Percentiles rank a stretch among this genome's conserved stretches.
These are phyloP conservation scores for Meloidogyne exigua DNA, from an alignment of 1,140 invertebrate genomes.

Conservation along the genomic window DNA sequence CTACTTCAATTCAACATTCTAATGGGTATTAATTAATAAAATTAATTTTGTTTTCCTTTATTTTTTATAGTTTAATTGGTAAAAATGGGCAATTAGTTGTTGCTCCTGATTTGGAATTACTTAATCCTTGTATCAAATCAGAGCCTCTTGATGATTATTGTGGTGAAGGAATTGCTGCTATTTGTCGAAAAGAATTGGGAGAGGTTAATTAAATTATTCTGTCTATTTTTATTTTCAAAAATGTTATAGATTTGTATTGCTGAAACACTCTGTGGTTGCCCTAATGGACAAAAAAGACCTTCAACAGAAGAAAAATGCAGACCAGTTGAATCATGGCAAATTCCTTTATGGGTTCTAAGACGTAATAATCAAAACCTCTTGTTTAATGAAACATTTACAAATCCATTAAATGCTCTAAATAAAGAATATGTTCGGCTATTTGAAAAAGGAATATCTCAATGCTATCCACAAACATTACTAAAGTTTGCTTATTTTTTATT, in stretches of 20 bases:
- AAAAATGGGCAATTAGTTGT: slow-evolving; percentile 52
- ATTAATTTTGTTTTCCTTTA: not conserved
- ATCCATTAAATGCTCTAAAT: slow-evolving; percentile 54
- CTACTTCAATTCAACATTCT: slow-evolving; percentile 46
- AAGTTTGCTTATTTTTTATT: slow-evolving; percentile 30
- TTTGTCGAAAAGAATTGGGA: slow-evolving; percentile 52
- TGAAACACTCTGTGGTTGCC: slow-evolving; percentile 56
- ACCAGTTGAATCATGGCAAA: slow-evolving; percentile 55
- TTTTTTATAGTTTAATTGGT: slow-evolving; percentile 48
- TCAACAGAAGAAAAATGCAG: slow-evolving; percentile 47
- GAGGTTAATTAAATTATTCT: too few species aligned
- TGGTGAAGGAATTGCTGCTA: slow-evolving; percentile 32
- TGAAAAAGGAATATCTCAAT: slow-evolving; percentile 54
- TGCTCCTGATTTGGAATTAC: slow-evolving; percentile 54
- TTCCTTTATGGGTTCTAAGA: slow-evolving; percentile 59
- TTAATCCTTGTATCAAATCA: slow-evolving; percentile 56
- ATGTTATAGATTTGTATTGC: slow-evolving; percentile 55
- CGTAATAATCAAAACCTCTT: slow-evolving; percentile 48
- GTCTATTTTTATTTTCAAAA: not conserved
- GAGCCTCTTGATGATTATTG: slow-evolving; percentile 51
- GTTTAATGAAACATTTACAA: slow-evolving; percentile 59
- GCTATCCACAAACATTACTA: slow-evolving; percentile 59
- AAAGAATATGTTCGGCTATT: slow-evolving; percentile 56
- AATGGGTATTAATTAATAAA: slow-evolving; percentile 18
- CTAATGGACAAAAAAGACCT: slow-evolving; percentile 56